These are phyloP conservation scores for Rhamphomyia laevipes DNA, from an alignment of 2,888 invertebrate species.

Conservation along the genomic window DNA sequence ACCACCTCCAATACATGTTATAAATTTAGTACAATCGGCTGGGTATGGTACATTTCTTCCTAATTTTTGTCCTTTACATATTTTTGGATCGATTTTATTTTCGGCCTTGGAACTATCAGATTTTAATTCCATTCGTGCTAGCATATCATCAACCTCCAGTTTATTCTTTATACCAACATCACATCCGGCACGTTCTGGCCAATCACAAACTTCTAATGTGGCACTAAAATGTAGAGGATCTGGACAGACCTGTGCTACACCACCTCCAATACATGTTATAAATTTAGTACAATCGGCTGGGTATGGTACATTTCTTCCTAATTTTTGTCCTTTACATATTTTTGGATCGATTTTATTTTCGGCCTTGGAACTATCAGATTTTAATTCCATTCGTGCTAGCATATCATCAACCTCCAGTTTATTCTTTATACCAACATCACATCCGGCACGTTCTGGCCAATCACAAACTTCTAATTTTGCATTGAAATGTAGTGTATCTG, in stretches of 20 bases:
- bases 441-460: not conserved
- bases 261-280: slow-evolving; percentile 19
- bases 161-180: no score
- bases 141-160: not conserved
- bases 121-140: no score
- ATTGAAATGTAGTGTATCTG: not conserved
- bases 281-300: slow-evolving; percentile 23
- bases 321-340: slow-evolving; percentile 13
- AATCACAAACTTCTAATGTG: not conserved
- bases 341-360: no score
- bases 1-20: slow-evolving; percentile 19
- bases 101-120: no score
- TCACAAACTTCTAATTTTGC: not conserved
- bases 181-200: not conserved
- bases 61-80: slow-evolving; percentile 12
- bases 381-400: no score
- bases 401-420: no score
- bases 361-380: no score
- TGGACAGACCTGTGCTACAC: not conserved
- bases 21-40: slow-evolving; percentile 23
- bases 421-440: not conserved
- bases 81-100: no score
- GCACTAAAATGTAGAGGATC: not conserved
- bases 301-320: slow-evolving; percentile 18
- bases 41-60: slow-evolving; percentile 19